Conservation (phyloP, 2,113 vertebrate genomes). For the Dicentrarchus labrax region DNA sequence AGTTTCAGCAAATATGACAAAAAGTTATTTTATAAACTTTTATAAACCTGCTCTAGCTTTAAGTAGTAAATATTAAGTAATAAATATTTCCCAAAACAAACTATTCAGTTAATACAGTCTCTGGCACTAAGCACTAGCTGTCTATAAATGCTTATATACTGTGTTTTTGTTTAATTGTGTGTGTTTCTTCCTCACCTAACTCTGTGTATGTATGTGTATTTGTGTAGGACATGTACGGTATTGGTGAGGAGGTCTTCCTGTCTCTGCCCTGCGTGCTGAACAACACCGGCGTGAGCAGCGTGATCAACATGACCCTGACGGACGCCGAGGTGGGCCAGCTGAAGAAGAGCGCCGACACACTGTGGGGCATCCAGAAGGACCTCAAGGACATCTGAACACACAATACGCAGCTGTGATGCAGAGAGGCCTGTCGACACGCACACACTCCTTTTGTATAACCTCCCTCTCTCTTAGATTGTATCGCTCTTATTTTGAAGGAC, state of each 20-base stretch:
- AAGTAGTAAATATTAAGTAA: too few relatives aligned
- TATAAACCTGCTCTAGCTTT: too few relatives aligned
- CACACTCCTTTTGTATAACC: background rate
- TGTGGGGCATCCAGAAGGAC: constrained; percentile 97
- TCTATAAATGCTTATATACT: background rate
- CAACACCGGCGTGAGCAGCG: constrained; percentile 87
- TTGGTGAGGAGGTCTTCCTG: constrained; percentile 94
- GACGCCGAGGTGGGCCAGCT: constrained; percentile 90
- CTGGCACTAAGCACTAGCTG: background rate
- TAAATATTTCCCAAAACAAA: too few relatives aligned
- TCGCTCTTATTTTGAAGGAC: constrained; percentile 30
- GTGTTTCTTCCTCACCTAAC: background rate
- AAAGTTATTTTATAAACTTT: too few relatives aligned
- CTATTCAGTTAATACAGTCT: too few relatives aligned
- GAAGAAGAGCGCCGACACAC: constrained; percentile 91
- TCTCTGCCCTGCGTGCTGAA: constrained; percentile 93
- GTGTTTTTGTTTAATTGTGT: background rate
- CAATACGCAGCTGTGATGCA: background rate
- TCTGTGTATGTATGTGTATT: background rate
- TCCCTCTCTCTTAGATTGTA: background rate
- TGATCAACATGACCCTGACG: constrained; percentile 95
- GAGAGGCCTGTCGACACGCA: constrained; percentile 9
- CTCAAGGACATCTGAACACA: constrained; percentile 89
- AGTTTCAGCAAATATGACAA: too few relatives aligned
- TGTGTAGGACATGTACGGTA: constrained; percentile 91